phyloP scores from a whole-genome alignment of 2,113 vertebrate species.

The Sclerurus mexicanus region DNA sequence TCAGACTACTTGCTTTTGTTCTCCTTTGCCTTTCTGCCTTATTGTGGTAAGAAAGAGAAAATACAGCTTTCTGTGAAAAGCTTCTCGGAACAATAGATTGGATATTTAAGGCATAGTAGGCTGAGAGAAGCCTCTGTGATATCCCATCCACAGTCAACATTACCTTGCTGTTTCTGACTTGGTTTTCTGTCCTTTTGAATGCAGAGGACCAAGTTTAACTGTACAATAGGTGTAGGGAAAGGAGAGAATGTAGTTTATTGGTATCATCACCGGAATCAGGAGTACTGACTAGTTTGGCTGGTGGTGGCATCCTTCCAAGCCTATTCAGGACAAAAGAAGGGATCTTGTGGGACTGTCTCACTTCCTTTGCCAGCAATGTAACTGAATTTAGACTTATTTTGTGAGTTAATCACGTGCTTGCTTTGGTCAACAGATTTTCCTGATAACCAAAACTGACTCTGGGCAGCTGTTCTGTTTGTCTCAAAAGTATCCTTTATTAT shows the following conservation, averaged over 20 bases:
- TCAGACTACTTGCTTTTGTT: background rate
- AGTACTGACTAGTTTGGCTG: background rate
- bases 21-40: background rate
- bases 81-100: background rate
- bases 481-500: background rate
- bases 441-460: background rate
- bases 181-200: background rate
- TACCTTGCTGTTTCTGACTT: background rate
- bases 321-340: background rate
- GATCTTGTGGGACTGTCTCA: fast-evolving
- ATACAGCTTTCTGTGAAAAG: background rate
- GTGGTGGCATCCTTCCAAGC: background rate
- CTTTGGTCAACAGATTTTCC: background rate
- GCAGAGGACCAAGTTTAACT: background rate
- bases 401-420: background rate
- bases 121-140: background rate
- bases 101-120: background rate
- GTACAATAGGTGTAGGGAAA: background rate
- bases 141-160: background rate
- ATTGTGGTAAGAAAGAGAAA: background rate
- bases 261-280: background rate
- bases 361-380: background rate
- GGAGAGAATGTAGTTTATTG: background rate
- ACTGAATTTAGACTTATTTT: background rate
- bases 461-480: background rate